phyloP scores from a whole-genome alignment of 2,888 invertebrate species.

The Scaptomyza flava region DNA sequence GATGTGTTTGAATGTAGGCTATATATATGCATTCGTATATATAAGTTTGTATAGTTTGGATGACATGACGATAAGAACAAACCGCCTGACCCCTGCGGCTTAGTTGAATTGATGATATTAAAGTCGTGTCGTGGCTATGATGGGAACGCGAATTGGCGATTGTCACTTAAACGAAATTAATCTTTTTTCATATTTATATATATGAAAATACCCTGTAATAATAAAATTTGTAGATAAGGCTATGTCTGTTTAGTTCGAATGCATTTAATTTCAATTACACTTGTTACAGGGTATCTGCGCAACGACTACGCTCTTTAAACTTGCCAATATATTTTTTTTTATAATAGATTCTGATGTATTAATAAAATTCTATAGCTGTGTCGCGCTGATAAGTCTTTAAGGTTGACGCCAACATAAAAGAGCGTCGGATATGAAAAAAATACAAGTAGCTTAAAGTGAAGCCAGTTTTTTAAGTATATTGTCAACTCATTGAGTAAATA shows the following conservation, averaged over 20 bases:
- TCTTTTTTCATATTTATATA: conserved; percentile 42
- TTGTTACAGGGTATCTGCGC: not conserved
- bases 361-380: conserved; percentile 23
- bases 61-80: conserved; percentile 18
- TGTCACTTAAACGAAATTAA: conserved; percentile 54
- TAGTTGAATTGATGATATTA: conserved; percentile 33
- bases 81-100: conserved; percentile 33
- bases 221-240: no score
- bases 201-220: conserved; percentile 20
- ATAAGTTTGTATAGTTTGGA: conserved; percentile 3
- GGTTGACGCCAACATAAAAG: conserved; percentile 5
- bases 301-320: not conserved
- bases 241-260: not conserved
- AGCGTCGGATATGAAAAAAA: not conserved
- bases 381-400: conserved; percentile 14
- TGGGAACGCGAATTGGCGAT: conserved; percentile 20
- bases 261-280: not conserved
- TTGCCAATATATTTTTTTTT: conserved; percentile 3
- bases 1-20: not conserved
- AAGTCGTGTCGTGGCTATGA: conserved; percentile 26
- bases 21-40: not conserved
- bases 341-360: conserved; percentile 18
- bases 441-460: not conserved
- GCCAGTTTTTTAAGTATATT: conserved; percentile 1
- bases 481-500: conserved; percentile 13